Conservation (phyloP, 1,140 invertebrate species). For the Charaxes varanes region DNA sequence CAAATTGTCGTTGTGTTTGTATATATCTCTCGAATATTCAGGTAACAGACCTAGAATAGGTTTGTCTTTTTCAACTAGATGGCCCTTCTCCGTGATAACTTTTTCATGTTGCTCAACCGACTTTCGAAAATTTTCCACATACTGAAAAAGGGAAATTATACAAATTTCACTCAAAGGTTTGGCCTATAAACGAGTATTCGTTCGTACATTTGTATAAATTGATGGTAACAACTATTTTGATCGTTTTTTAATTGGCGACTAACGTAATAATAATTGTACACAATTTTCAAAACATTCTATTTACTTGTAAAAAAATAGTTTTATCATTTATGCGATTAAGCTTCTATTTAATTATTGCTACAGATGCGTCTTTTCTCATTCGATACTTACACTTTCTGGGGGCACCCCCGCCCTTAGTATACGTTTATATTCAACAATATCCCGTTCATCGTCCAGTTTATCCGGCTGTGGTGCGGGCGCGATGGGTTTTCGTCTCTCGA, state of each 20-base stretch:
- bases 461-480: slow-evolving; percentile 34
- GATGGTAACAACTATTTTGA: no score
- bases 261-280: no score
- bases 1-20: slow-evolving; percentile 8
- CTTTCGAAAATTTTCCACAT: slow-evolving; percentile 58
- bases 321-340: no score
- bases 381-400: slow-evolving; percentile 18
- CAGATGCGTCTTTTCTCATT: no score
- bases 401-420: slow-evolving; percentile 29
- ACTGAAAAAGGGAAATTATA: slow-evolving; percentile 34
- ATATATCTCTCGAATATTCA: slow-evolving; percentile 22
- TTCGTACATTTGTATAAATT: no score
- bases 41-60: slow-evolving; percentile 38
- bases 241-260: no score
- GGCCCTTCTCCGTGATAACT: slow-evolving; percentile 45
- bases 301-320: no score
- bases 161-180: neutral
- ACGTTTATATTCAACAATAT: slow-evolving; percentile 19
- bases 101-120: slow-evolving; percentile 50
- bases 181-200: neutral
- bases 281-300: no score
- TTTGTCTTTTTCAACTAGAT: slow-evolving; percentile 41
- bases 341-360: no score
- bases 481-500: slow-evolving; percentile 64
- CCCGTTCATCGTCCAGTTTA: slow-evolving; percentile 20